Evolutionary conservation across 2,888 invertebrate species (phyloP), one percentile per base, ranked within the genome.

Genomic region (Pammene fasciana): DNA sequence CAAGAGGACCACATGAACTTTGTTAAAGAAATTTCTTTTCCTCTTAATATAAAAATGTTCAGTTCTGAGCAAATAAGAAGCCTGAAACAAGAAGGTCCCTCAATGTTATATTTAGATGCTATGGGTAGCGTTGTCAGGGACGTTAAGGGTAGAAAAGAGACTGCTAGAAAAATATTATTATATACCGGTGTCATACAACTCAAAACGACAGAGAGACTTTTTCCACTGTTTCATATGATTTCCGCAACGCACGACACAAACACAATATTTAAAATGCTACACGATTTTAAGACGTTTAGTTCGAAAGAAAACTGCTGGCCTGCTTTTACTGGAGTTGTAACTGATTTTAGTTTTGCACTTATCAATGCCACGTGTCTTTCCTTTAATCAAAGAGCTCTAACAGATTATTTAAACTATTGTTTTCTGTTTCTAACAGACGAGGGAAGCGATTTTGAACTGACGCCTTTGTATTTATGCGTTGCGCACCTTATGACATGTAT

Each of bases 181-280:
- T 66, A 43, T 13, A 3, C 66, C 0, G 66, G 57, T 8, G 26
- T 66, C 5, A 59, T 66, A n/a, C 57, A 59, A 13, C 14, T 66
- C 4, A 38, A 48, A 41, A 7, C 14, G 4, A 48, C 41, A 59
- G 16, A n/a, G n/a, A 18, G 66, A 9, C 38, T 66, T 4, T 66
- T 57, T 26, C 57, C 65, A 13, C n/a, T 50, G n/a, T 50, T 66
- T n/a, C 46, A 45, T 41, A 66, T 66, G 65, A 9, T 66, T 10
- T 57, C 65, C 11, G 5, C 57, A n/a, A 18, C 16, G 0, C 65
- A 65, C 9, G 65, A 65, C 11, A 46, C 65, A 13, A 65, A 56
- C 13, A 56, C 46, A n/a, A n/a, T n/a, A n/a, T n/a, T n/a, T n/a
- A n/a, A n/a, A n/a, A n/a, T n/a, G n/a, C n/a, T n/a, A n/a, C n/a